Evolutionary conservation across 1,140 invertebrate genomes (phyloP).

Genomic region (Drosophila teissieri): DNA sequence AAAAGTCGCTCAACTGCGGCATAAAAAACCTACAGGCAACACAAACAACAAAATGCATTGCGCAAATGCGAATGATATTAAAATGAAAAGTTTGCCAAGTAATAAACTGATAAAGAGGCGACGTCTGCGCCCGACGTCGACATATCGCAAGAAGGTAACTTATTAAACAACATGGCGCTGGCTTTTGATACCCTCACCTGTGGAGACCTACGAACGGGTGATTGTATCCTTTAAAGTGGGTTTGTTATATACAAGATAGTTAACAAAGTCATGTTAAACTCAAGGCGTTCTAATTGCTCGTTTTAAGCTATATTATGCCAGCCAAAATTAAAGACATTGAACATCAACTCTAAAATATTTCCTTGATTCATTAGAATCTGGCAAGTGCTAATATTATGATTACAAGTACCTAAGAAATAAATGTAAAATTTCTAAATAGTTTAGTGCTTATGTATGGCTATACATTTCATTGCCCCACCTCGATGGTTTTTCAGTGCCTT

Average conservation of each 20-base stretch:
- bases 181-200: conserved; percentile 42
- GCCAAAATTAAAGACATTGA: too few species aligned
- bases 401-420: too few species aligned
- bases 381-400: too few species aligned
- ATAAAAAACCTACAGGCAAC: conserved; percentile 13
- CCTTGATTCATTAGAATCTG: too few species aligned
- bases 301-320: too few species aligned
- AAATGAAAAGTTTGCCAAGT: conserved; percentile 83
- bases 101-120: conserved; percentile 83
- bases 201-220: background rate
- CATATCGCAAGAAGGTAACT: conserved; percentile 80
- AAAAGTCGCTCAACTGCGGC: conserved; percentile 73
- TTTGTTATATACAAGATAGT: background rate
- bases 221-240: background rate
- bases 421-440: too few species aligned
- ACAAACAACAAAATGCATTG: conserved; percentile 65
- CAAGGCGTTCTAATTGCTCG: too few species aligned
- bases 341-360: too few species aligned
- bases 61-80: conserved; percentile 81
- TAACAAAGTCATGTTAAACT: too few species aligned
- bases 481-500: background rate
- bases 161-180: conserved; percentile 79
- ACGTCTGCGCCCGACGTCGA: conserved; percentile 74
- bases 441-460: too few species aligned
- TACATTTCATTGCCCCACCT: too few species aligned